phyloP scores from a whole-genome alignment of 2,113 vertebrate genomes.

The Lagopus leucura region DNA sequence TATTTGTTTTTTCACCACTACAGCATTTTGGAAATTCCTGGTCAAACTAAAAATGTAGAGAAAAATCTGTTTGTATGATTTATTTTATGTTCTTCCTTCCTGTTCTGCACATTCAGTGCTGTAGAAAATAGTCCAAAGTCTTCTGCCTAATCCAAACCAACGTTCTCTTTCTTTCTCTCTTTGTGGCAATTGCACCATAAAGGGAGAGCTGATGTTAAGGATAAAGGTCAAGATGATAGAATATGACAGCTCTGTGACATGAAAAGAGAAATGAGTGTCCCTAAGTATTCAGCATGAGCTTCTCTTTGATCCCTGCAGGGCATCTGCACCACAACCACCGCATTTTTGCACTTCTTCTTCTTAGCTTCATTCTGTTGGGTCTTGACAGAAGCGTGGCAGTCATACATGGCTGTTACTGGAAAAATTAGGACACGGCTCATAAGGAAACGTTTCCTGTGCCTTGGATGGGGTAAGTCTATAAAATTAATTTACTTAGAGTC shows the following conservation, averaged over 20 bases:
- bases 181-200: not conserved
- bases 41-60: not conserved
- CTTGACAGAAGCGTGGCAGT: conserved; percentile 99
- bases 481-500: not conserved
- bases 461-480: conserved; percentile 94
- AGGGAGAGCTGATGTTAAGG: not conserved
- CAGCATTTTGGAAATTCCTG: not conserved
- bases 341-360: conserved; percentile 99
- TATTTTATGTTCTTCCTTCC: not conserved
- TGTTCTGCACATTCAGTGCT: not conserved
- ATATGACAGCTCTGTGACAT: conserved; percentile 34
- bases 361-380: conserved; percentile 99
- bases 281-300: conserved; percentile 49
- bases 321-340: conserved; percentile 96
- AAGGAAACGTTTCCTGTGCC: conserved; percentile 96
- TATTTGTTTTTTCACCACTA: not conserved
- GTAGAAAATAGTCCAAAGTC: not conserved
- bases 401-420: conserved; percentile 99
- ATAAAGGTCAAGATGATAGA: conserved; percentile 43
- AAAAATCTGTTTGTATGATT: not conserved
- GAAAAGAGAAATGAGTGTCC: conserved; percentile 7
- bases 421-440: conserved; percentile 98
- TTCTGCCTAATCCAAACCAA: not conserved
- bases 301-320: conserved; percentile 80
- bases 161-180: not conserved